Percentiles rank a stretch among this genome's conserved stretches.
phyloP scores from a whole-genome alignment of 2,113 vertebrate species.

The Tyrannus savana region DNA sequence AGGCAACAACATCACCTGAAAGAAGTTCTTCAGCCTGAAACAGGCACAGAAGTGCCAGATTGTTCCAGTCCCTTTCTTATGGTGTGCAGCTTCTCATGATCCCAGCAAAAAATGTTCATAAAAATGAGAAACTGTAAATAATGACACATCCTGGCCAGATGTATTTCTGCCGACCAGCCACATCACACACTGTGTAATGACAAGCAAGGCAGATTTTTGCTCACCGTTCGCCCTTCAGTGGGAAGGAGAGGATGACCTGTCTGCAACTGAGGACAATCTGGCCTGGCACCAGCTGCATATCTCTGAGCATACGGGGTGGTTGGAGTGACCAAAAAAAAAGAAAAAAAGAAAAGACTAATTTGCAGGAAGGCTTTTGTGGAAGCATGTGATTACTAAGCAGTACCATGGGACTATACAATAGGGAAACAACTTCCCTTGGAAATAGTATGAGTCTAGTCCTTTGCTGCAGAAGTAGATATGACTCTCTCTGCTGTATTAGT shows the following conservation, averaged over 20 bases:
- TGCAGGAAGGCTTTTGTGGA: not conserved
- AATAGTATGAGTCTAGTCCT: not conserved
- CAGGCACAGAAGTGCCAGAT: not conserved
- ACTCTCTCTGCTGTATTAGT: not conserved
- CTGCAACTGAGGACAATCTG: not conserved
- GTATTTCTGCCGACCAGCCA: not conserved
- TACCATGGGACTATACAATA: not conserved
- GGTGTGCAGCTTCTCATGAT: not conserved
- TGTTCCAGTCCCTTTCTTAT: not conserved
- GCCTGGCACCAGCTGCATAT: not conserved
- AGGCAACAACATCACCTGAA: not conserved
- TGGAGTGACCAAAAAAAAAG: not conserved
- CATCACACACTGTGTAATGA: not conserved
- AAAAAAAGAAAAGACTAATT: not conserved
- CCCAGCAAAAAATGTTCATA: not conserved
- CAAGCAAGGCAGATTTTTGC: not conserved
- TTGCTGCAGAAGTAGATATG: not conserved
- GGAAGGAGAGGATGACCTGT: not conserved
- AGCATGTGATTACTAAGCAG: not conserved
- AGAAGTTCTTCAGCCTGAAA: not conserved
- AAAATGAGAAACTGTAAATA: not conserved
- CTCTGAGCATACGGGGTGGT: not conserved
- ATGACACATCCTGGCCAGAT: not conserved
- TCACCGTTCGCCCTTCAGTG: not conserved
- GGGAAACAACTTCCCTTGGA: not conserved